These are phyloP conservation scores for Hemiprocne comata DNA, from an alignment of 2,113 vertebrate species.

Conservation along the genomic window DNA sequence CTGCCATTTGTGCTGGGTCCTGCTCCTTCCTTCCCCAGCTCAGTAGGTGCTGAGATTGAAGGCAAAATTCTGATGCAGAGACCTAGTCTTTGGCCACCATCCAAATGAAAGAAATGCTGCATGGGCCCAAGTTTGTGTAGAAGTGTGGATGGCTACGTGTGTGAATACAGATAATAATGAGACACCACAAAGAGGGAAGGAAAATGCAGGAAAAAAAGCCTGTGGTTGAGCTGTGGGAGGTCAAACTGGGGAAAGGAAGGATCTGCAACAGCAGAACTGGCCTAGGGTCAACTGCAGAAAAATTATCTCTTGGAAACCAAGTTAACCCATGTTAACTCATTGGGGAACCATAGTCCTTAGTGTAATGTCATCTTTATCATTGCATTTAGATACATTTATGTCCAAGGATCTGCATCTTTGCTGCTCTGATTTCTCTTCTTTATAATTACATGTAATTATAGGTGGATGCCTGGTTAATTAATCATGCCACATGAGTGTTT, in stretches of 20 bases:
- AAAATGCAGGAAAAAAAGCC: background rate
- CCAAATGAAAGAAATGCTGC: background rate
- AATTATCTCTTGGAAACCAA: background rate
- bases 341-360: background rate
- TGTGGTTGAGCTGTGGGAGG: background rate
- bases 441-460: background rate
- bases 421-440: background rate
- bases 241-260: background rate
- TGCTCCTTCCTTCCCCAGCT: background rate
- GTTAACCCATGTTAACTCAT: background rate
- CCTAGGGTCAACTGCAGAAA: background rate
- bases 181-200: background rate
- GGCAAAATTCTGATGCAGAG: background rate
- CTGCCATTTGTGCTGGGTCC: background rate
- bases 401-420: background rate
- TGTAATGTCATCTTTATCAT: background rate
- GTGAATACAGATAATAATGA: background rate
- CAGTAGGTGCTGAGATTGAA: background rate
- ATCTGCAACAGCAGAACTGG: background rate
- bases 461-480: background rate
- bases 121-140: too few relatives aligned
- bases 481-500: background rate
- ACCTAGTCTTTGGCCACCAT: background rate
- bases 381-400: background rate
- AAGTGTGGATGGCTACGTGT: background rate